A percentile compares a stretch with the other conserved stretches of the same genome.
Conservation (phyloP, 2,888 invertebrate species). For the Apotomis betuletana region DNA sequence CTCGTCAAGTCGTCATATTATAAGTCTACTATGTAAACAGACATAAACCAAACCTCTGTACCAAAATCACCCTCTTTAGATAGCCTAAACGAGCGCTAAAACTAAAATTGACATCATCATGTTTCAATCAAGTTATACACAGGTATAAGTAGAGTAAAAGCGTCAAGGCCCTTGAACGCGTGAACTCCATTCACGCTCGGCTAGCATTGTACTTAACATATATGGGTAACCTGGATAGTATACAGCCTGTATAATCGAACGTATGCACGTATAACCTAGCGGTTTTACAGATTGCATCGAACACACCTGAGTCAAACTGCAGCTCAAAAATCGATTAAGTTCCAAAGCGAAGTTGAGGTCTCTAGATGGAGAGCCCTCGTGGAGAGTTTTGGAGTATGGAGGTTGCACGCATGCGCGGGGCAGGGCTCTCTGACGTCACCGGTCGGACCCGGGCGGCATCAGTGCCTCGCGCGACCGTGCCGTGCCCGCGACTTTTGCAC, state of each 20-base stretch:
- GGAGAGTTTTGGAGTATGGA: slow-evolving; percentile 73
- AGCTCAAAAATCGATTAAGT: slow-evolving; percentile 82
- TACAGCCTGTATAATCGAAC: neutral
- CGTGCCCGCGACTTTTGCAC: slow-evolving; percentile 73
- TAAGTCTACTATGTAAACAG: too few relatives aligned
- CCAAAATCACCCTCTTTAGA: neutral
- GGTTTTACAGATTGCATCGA: slow-evolving; percentile 26
- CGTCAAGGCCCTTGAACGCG: slow-evolving; percentile 27
- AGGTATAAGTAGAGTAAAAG: slow-evolving; percentile 6
- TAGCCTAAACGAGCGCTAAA: neutral
- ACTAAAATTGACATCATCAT: neutral
- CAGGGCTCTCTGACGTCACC: slow-evolving; percentile 78
- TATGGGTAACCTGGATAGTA: too few relatives aligned
- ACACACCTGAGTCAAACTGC: slow-evolving; percentile 73
- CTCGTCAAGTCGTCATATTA: too few relatives aligned
- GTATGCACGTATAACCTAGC: neutral
- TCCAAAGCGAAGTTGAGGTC: slow-evolving; percentile 80
- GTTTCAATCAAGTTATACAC: slow-evolving; percentile 1
- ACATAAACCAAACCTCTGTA: too few relatives aligned
- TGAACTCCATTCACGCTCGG: slow-evolving; percentile 26
- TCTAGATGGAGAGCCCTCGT: slow-evolving; percentile 79
- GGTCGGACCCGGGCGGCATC: slow-evolving; percentile 75
- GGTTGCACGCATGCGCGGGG: slow-evolving; percentile 73
- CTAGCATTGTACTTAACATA: neutral
- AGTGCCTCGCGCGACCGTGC: slow-evolving; percentile 78